Percentiles rank a stretch among this genome's conserved stretches.
phyloP scores from a whole-genome alignment of 2,797 vertebrate species.

The Danio tinwini region DNA sequence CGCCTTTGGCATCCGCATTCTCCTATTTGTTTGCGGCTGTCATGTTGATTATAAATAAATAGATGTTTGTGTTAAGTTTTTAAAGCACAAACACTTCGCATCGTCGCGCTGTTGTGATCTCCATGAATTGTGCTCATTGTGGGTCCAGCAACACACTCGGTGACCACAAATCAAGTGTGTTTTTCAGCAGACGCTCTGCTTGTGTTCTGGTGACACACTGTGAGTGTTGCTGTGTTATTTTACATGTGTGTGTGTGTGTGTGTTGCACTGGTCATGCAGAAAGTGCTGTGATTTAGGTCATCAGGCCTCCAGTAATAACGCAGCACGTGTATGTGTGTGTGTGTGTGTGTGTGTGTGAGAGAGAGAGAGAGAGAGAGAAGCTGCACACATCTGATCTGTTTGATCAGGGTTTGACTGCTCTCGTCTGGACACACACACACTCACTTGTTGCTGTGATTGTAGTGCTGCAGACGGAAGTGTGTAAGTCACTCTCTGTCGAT shows the following conservation, averaged over 20 bases:
- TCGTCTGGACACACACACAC: conserved; percentile 53
- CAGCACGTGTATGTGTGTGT: background rate
- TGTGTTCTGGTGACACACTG: no score
- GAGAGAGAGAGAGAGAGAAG: background rate
- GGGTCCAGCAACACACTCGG: no score
- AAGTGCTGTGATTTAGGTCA: no score
- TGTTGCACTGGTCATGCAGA: no score
- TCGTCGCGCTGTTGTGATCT: background rate
- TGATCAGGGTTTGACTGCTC: conserved; percentile 74
- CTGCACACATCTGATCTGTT: conserved; percentile 68
- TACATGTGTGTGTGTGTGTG: no score
- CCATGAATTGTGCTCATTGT: no score
- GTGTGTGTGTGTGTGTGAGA: background rate
- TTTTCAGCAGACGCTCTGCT: no score
- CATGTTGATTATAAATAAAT: conserved; percentile 73
- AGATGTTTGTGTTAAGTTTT: conserved; percentile 38
- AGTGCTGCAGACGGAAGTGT: background rate
- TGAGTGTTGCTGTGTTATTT: no score
- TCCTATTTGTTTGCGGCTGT: conserved; percentile 71
- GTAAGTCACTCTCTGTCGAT: no score
- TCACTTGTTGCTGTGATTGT: conserved; percentile 62
- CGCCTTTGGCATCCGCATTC: conserved; percentile 67
- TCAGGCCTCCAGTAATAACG: no score
- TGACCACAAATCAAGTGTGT: no score
- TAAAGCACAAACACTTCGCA: background rate